phyloP scores from a whole-genome alignment of 2,113 vertebrate genomes.

The Microcebus tavaratra region DNA sequence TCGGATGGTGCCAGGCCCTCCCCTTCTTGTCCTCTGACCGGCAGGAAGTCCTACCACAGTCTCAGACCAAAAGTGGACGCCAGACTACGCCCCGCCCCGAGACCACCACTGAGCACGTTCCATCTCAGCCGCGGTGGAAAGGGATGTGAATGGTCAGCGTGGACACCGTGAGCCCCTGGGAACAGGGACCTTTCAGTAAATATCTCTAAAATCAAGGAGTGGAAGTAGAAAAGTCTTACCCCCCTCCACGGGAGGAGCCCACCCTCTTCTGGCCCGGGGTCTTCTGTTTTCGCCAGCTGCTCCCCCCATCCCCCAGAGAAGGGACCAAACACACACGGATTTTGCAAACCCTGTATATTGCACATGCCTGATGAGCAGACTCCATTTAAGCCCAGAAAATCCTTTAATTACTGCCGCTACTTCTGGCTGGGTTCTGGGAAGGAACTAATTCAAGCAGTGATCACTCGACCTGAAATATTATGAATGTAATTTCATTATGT shows the following conservation, averaged over 20 bases:
- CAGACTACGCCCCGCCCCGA: too few species aligned
- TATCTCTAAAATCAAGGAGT: not conserved
- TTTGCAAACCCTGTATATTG: not conserved
- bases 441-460: conserved; percentile 58
- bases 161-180: not conserved
- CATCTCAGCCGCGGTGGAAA: too few species aligned
- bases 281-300: not conserved
- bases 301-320: not conserved
- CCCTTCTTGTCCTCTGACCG: not conserved
- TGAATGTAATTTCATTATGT: conserved; percentile 69
- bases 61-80: too few species aligned
- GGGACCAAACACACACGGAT: not conserved
- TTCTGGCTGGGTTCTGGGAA: conserved; percentile 64
- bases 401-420: conserved; percentile 58
- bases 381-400: conserved; percentile 58
- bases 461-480: conserved; percentile 69
- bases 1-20: not conserved
- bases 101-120: too few species aligned
- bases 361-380: not conserved
- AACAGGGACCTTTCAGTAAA: not conserved
- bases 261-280: not conserved
- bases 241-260: not conserved
- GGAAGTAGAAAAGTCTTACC: not conserved
- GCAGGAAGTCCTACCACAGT: accelerated
- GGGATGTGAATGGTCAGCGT: not conserved